Evolutionary conservation across 2,888 invertebrate species (phyloP).

Genomic region (Metallyticus violacea): DNA sequence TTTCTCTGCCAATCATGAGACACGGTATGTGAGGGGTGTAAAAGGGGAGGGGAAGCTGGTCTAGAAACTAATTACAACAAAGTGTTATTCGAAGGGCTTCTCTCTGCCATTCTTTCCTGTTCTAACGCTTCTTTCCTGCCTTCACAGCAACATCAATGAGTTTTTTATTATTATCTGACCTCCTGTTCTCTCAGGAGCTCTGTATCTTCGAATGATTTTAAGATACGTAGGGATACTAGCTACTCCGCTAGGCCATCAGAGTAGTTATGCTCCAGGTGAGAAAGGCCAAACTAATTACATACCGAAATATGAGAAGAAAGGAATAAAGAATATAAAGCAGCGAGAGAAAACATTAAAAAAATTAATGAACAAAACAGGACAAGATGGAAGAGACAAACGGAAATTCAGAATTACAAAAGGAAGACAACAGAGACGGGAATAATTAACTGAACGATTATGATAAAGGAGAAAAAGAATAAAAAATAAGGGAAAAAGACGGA

Average conservation of each 20-base stretch:
- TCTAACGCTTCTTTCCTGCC: neutral
- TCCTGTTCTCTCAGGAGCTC: neutral
- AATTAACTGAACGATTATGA: too few species aligned
- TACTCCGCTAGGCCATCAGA: neutral
- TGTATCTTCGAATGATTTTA: neutral
- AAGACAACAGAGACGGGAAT: too few species aligned
- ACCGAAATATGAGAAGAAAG: neutral
- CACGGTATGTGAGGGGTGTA: neutral
- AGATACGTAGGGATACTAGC: neutral
- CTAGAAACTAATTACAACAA: conserved; percentile 3
- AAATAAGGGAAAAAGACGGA: too few species aligned
- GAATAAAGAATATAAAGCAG: too few species aligned
- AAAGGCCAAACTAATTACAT: too few species aligned
- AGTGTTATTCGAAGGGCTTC: neutral
- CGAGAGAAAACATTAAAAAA: too few species aligned
- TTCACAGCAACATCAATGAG: neutral
- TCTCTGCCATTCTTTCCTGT: neutral
- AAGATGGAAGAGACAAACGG: too few species aligned
- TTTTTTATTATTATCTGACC: neutral
- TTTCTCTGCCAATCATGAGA: neutral
- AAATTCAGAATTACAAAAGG: too few species aligned
- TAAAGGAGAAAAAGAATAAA: too few species aligned
- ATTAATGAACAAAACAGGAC: too few species aligned
- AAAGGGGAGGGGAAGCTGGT: neutral
- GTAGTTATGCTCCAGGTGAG: neutral